Evolutionary conservation across 1,140 invertebrate genomes (phyloP), one percentile per base, ranked within the genome.

Genomic region (Drosophila repletoides): DNA sequence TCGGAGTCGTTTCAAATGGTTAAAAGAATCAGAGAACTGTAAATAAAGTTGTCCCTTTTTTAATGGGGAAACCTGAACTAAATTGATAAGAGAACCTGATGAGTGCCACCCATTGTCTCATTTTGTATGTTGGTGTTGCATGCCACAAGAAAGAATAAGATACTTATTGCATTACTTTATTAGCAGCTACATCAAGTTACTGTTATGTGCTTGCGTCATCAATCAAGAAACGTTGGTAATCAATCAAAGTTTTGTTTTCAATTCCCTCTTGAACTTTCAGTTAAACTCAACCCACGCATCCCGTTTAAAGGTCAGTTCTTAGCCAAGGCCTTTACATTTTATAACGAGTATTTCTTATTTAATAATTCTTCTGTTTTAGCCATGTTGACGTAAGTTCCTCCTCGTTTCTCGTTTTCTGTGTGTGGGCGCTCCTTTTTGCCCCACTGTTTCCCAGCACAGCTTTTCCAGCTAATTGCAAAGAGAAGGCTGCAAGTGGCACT

Each of bases 401-500:
- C 38, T 19, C 19, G 38, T 24, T 9, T 12, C 15, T 9, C 9
- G 19, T 6, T 17, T 28, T 4, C 5, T 45, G 41, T n/a, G n/a
- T n/a, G n/a, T n/a, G n/a, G n/a, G n/a, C n/a, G n/a, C n/a, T n/a
- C n/a, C n/a, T n/a, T n/a, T n/a, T n/a, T n/a, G n/a, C n/a, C n/a
- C n/a, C n/a, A n/a, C n/a, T n/a, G n/a, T n/a, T n/a, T n/a, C n/a
- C n/a, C n/a, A n/a, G n/a, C n/a, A n/a, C n/a, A n/a, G n/a, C n/a
- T n/a, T n/a, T n/a, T n/a, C n/a, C n/a, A n/a, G 41, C 41, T 17
- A 45, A 29, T 43, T 43, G 41, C 41, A 22, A 45, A 9, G 7
- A n/a, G 15, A 21, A 6, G 29, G 45, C n/a, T n/a, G n/a, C n/a
- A n/a, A 48, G 17, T 31, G 14, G 19, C 2, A 28, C 45, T 10